phyloP scores from a whole-genome alignment of 2,888 invertebrate species.

The Pachycephus smyrnensis region DNA sequence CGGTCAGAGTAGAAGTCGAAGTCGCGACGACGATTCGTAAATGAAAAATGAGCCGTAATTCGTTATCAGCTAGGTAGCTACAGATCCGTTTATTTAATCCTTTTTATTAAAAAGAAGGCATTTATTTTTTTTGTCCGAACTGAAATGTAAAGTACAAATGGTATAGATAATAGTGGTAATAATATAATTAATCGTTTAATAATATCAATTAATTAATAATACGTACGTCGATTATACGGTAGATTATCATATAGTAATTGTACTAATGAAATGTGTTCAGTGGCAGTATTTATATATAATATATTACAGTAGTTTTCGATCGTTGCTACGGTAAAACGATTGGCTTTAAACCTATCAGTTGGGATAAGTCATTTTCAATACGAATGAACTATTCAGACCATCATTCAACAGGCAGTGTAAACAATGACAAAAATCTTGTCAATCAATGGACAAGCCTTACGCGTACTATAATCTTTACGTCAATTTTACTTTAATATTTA shows the following conservation, averaged over 20 bases:
- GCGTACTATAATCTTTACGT: constrained; percentile 7
- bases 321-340: constrained; percentile 35
- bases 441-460: constrained; percentile 14
- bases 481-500: constrained; percentile 7
- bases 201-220: constrained; percentile 62
- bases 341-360: constrained; percentile 28
- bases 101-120: constrained; percentile 67
- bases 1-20: constrained; percentile 26
- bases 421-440: constrained; percentile 4
- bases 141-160: constrained; percentile 67
- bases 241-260: constrained; percentile 57
- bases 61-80: not conserved
- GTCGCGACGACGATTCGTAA: not conserved
- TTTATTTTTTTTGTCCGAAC: constrained; percentile 63
- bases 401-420: constrained; percentile 2
- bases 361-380: constrained; percentile 1
- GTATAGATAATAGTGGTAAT: constrained; percentile 66
- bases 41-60: not conserved
- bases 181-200: constrained; percentile 63
- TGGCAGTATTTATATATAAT: constrained; percentile 62
- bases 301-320: constrained; percentile 30
- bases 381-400: constrained; percentile 10
- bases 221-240: constrained; percentile 47
- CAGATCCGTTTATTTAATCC: constrained; percentile 25
- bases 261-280: constrained; percentile 67